Evolutionary conservation across 2,888 invertebrate genomes (phyloP).

Genomic region (Eueremaeus valkanovi): DNA sequence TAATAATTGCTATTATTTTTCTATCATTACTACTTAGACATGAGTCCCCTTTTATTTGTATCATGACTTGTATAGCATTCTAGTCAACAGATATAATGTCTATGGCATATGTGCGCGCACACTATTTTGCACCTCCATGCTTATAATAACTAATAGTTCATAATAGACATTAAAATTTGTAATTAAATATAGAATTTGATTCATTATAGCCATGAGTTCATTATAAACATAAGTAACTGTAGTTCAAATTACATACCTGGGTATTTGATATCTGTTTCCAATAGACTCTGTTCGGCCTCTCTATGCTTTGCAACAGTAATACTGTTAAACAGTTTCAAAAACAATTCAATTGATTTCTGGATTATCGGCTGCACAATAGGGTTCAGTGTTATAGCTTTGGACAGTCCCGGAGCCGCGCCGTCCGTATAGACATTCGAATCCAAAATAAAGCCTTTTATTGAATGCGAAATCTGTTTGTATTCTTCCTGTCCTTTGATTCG

Average conservation of each 20-base stretch:
- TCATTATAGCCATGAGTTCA: too few species aligned
- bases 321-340: not conserved
- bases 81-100: too few species aligned
- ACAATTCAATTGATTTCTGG: not conserved
- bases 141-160: too few species aligned
- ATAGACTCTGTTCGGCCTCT: not conserved
- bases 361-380: conserved; percentile 1
- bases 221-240: too few species aligned
- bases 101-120: too few species aligned
- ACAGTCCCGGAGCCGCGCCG: conserved; percentile 31
- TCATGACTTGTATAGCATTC: too few species aligned
- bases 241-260: conserved; percentile 54
- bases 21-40: too few species aligned
- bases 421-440: conserved; percentile 33
- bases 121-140: too few species aligned
- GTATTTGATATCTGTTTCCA: not conserved
- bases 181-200: too few species aligned
- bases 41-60: too few species aligned
- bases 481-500: not conserved
- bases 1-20: too few species aligned
- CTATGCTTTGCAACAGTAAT: not conserved
- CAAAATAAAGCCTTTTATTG: conserved; percentile 48
- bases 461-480: not conserved
- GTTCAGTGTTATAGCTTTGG: conserved; percentile 23
- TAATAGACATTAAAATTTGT: too few species aligned